Evolutionary conservation across 2,888 invertebrate species (phyloP), one percentile per base, ranked within the genome.

Genomic region (Acleris cristana): DNA sequence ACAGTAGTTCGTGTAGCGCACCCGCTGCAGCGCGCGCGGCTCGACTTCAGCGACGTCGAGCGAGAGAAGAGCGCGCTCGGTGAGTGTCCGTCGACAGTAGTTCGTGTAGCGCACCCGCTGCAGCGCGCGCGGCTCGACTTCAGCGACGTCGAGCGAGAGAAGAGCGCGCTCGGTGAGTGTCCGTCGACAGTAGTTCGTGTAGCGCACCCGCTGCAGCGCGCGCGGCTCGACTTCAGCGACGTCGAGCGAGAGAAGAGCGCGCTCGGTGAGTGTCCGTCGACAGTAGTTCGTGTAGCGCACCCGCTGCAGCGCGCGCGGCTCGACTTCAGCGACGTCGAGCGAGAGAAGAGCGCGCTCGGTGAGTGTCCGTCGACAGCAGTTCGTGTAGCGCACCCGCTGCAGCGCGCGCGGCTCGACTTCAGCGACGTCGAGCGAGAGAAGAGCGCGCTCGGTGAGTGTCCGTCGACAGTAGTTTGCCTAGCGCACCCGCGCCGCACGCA

Each of bases 1-100:
- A 26, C 26, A 2, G 26, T 23, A 1, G 2, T n/a, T n/a, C n/a
- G n/a, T n/a, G n/a, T n/a, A n/a, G n/a, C 71, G 14, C 69, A 65
- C 26, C 85, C 92, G 0, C 84, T 90, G 49, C 87, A 90, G 70
- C 84, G 85, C 67, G 86, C 89, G 0, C 81, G 82, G 61, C 88
- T 96, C 69, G 96, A 96, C 86, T 96, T 96, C 84, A 93, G 94
- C 69, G 96, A 96, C 77, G 94, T 96, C 18, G 95, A 96, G 70
- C 94, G 93, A 65, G 96, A 96, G 85, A 95, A 95, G 81, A 93
- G 89, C 73, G 83, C 93, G 60, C 92, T 94, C 61, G 92, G 94
- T 94, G 70, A 83, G 85, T 72, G 8, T 18, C 45, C n/a, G n/a
- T 12, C 1, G 44, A 26, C 26, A 2, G 26, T 23, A 1, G 2